Percentiles rank a stretch among this genome's conserved stretches.
Evolutionary conservation across 2,113 vertebrate species (phyloP).

Genomic region (Leucopsar rothschildi): DNA sequence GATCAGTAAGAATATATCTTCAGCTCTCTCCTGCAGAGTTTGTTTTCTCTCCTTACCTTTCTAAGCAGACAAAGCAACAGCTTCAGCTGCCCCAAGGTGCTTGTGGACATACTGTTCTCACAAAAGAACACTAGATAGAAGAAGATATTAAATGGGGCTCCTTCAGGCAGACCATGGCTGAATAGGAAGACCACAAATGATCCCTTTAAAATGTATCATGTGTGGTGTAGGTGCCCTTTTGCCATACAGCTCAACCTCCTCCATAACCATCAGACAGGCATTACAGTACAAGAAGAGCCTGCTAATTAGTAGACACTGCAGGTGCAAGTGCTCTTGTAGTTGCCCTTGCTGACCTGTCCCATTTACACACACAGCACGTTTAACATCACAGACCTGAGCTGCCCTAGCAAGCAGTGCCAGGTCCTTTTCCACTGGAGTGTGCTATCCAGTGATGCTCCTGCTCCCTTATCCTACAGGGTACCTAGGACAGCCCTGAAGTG

Average conservation of each 20-base stretch:
- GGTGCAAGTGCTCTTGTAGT: neutral
- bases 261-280: neutral
- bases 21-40: neutral
- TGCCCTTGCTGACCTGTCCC: neutral
- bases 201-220: neutral
- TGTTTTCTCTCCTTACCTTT: neutral
- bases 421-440: accelerated
- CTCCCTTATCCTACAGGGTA: neutral
- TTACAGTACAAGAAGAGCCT: neutral
- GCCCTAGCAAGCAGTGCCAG: neutral
- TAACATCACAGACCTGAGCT: neutral
- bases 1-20: neutral
- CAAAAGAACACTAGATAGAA: neutral
- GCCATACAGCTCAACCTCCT: neutral
- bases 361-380: neutral
- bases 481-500: neutral
- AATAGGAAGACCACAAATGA: neutral
- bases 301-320: neutral
- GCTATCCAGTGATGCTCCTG: neutral
- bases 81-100: neutral
- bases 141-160: neutral
- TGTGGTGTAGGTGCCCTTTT: neutral
- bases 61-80: neutral
- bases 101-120: neutral
- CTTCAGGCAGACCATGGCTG: neutral